Percentiles rank a stretch among this genome's conserved stretches.
Conservation (phyloP, 1,140 invertebrate species). For the Pteromalus puparum region DNA sequence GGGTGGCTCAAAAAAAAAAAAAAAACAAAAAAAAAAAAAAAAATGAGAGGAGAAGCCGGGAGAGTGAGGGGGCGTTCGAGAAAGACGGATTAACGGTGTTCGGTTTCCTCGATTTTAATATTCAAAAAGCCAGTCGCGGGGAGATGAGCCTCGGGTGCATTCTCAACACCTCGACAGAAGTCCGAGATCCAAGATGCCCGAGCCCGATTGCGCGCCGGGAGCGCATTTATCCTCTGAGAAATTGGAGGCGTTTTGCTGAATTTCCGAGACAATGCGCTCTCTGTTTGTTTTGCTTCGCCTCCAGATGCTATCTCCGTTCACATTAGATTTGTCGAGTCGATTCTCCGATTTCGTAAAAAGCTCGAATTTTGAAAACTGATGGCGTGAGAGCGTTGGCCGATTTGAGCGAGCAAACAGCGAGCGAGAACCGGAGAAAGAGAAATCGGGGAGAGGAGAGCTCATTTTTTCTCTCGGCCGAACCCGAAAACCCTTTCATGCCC, state of each 20-base stretch:
- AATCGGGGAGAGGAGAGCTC: slow-evolving; percentile 58
- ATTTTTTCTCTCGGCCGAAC: slow-evolving; percentile 73
- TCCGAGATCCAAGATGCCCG: slow-evolving; percentile 67
- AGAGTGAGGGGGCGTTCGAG: slow-evolving; percentile 2
- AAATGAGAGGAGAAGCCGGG: neutral
- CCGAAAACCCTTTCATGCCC: slow-evolving; percentile 74
- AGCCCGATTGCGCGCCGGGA: slow-evolving; percentile 62
- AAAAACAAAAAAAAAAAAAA: no score
- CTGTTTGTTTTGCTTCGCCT: neutral
- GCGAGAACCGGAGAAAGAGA: slow-evolving; percentile 25
- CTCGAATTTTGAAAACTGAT: slow-evolving; percentile 24
- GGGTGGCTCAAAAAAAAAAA: neutral
- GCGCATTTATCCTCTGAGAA: slow-evolving; percentile 70
- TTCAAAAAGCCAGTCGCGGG: slow-evolving; percentile 56
- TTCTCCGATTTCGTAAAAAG: slow-evolving; percentile 14
- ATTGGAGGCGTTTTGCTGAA: slow-evolving; percentile 61
- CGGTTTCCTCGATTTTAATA: slow-evolving; percentile 68
- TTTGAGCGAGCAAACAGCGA: slow-evolving; percentile 1
- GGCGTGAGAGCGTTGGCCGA: neutral
- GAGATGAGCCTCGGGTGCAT: slow-evolving; percentile 67
- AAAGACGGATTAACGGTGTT: slow-evolving; percentile 57
- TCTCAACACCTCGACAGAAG: slow-evolving; percentile 71
- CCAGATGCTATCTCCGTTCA: no score
- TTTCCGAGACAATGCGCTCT: slow-evolving; percentile 19
- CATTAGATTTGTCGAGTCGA: neutral